phyloP scores from a whole-genome alignment of 2,113 vertebrate species.

The Dromaius novaehollandiae region DNA sequence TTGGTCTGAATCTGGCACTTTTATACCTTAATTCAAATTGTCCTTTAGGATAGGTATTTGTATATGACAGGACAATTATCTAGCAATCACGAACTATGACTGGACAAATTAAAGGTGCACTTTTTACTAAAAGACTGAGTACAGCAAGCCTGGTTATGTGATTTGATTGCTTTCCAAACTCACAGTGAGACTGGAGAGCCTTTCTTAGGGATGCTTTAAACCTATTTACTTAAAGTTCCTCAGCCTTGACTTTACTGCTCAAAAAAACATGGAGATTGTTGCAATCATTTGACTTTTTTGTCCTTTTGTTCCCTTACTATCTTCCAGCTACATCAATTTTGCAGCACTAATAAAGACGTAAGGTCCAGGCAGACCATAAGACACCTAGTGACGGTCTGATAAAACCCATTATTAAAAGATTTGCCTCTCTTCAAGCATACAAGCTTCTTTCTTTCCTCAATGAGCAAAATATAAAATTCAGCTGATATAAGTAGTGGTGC shows the following conservation, averaged over 20 bases:
- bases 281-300: not conserved
- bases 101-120: not conserved
- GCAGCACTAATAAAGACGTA: not conserved
- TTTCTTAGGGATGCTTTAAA: not conserved
- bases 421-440: too few relatives aligned
- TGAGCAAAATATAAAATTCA: too few relatives aligned
- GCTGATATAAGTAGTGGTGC: too few relatives aligned
- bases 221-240: not conserved
- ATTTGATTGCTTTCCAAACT: not conserved
- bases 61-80: not conserved
- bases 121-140: not conserved
- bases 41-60: not conserved
- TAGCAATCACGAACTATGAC: not conserved
- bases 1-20: not conserved
- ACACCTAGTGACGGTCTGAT: not conserved
- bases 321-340: not conserved
- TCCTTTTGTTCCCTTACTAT: not conserved
- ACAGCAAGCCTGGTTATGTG: not conserved
- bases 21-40: not conserved
- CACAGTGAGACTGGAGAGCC: not conserved
- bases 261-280: not conserved
- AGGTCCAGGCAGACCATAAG: not conserved
- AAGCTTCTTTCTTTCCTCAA: too few relatives aligned
- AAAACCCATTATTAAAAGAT: too few relatives aligned
- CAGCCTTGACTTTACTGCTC: not conserved